Evolutionary conservation across 2,113 vertebrate species (phyloP), one percentile per base, ranked within the genome.

Genomic region (Rallus limicola): DNA sequence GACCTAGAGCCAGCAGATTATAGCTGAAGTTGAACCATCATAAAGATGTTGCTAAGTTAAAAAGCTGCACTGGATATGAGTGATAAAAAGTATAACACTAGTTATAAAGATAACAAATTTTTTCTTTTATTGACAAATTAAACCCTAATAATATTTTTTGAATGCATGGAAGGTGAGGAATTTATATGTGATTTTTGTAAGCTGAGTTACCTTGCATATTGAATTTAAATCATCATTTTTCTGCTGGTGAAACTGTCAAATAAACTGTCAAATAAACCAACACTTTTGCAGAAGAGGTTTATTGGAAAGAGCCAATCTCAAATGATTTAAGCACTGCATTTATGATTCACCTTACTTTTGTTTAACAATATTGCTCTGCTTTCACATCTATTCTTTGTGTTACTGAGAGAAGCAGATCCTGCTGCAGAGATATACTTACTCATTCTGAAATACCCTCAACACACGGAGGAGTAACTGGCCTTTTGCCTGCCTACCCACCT

Each of bases 1-100:
- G 99, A 99, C 98, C 97, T 96, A 97, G 89, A 96, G 97, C 97
- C 96, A 97, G 97, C 96, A 98, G 97, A 98, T 97, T 98, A 98
- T 97, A 98, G 97, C 95, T 95, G 95, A 82, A 86, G 68, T 93
- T 98, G 92, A 97, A 97, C 94, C 67, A 81, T 59, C 92, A 95
- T 92, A 98, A 98, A 96, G 97, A 97, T 28, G 50, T 97, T 52
- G 50, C 94, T 97, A 94, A 40, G 15, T 94, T 84, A 93, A 97
- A 97, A 97, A 96, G 65, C 94, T 92, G 79, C 89, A 92, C 81
- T 96, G 95, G 94, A 76, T 67, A 97, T 75, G 75, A 96, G 84
- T 91, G 96, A 96, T 97, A 97, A 97, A 98, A 97, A 93, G 60
- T 72, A 64, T 89, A 95, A 95, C n/a, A 16, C 58, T 95, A 69